Conservation (phyloP, 2,888 invertebrate genomes). For the Nematopogon swammerdamellus region DNA sequence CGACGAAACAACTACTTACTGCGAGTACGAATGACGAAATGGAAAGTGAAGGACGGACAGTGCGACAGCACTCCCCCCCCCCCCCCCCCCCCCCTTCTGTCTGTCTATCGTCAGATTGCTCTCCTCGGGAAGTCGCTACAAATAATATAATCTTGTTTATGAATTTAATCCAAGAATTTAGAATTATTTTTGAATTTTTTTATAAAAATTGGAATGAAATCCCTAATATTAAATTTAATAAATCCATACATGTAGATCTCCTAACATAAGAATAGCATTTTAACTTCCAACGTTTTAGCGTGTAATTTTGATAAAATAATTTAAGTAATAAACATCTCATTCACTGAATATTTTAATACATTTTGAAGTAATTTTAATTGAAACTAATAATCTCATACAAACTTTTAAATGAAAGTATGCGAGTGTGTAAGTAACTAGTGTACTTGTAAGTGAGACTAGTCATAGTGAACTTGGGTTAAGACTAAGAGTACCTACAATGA, state of each 20-base stretch:
- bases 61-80: too few relatives aligned
- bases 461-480: slow-evolving; percentile 17
- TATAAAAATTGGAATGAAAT: neutral
- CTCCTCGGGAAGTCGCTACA: neutral
- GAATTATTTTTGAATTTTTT: neutral
- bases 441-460: slow-evolving; percentile 40
- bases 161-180: neutral
- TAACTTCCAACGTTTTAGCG: neutral
- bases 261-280: slow-evolving; percentile 2
- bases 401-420: too few relatives aligned
- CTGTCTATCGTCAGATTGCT: neutral
- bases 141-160: neutral
- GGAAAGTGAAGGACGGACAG: too few relatives aligned
- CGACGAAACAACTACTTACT: too few relatives aligned
- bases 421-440: too few relatives aligned
- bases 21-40: too few relatives aligned
- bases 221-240: neutral
- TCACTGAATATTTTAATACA: slow-evolving; percentile 1
- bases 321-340: neutral
- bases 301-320: slow-evolving; percentile 1
- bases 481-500: too few relatives aligned
- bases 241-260: slow-evolving; percentile 4
- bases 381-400: too few relatives aligned
- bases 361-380: too few relatives aligned
- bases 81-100: too few relatives aligned